Evolutionary conservation across 1,140 invertebrate species (phyloP).

Genomic region (Drosophila repleta): DNA sequence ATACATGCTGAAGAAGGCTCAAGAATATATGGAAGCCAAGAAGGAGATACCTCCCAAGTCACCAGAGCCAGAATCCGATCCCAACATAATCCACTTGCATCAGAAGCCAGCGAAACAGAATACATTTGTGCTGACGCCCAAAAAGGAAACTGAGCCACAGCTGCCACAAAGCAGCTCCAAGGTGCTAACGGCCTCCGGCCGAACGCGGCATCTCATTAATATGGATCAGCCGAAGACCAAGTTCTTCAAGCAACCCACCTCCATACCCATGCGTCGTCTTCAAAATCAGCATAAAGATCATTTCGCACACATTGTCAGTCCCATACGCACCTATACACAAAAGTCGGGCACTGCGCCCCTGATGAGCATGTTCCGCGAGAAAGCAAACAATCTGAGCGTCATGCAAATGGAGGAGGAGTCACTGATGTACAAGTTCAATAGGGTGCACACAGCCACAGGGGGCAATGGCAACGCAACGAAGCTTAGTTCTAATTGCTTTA

Average conservation of each 20-base stretch:
- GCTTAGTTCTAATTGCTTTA: conserved; percentile 22
- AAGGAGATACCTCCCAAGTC: conserved; percentile 3
- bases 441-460: not conserved
- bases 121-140: conserved; percentile 61
- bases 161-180: not conserved
- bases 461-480: conserved; percentile 2
- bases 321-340: conserved; percentile 82
- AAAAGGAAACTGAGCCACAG: not conserved
- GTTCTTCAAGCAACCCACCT: conserved; percentile 53
- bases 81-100: conserved; percentile 1
- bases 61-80: conserved; percentile 5
- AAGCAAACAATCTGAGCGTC: conserved; percentile 33
- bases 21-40: conserved; percentile 58
- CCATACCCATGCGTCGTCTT: conserved; percentile 50
- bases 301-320: conserved; percentile 82
- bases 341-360: conserved; percentile 76
- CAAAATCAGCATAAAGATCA: conserved; percentile 50
- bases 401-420: conserved; percentile 66
- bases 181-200: not conserved
- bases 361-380: conserved; percentile 63
- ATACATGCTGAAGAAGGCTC: conserved; percentile 80
- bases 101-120: conserved; percentile 46
- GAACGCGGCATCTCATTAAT: conserved; percentile 34
- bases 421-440: conserved; percentile 42
- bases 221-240: conserved; percentile 46